Conservation (phyloP, 1,140 invertebrate species). For the Eriocheir sinensis region DNA sequence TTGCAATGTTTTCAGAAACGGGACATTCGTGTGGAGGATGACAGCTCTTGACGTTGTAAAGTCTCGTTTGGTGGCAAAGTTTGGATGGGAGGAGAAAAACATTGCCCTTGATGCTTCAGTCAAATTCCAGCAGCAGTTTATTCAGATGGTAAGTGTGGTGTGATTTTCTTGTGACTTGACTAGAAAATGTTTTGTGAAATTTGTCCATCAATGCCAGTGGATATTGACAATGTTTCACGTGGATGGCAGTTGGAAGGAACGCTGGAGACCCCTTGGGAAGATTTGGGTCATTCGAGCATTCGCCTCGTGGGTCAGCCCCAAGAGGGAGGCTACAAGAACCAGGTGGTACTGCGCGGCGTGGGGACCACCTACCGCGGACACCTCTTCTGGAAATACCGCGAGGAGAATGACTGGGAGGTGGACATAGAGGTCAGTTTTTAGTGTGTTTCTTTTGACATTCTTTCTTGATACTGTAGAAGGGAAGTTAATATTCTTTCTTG, state of each 20-base stretch:
- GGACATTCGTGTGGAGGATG: conserved; percentile 63
- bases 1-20: conserved; percentile 46
- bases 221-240: neutral
- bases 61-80: conserved; percentile 49
- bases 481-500: neutral
- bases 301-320: conserved; percentile 60
- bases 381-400: conserved; percentile 61
- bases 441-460: neutral
- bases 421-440: conserved; percentile 37
- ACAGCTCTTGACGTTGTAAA: conserved; percentile 64
- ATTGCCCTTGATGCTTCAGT: conserved; percentile 57
- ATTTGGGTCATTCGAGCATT: conserved; percentile 54
- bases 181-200: too few relatives aligned
- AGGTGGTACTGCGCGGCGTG: conserved; percentile 49
- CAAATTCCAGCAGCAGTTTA: conserved; percentile 63
- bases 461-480: neutral
- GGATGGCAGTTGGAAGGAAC: conserved; percentile 53
- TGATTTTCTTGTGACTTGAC: too few relatives aligned
- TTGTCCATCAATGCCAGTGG: too few relatives aligned
- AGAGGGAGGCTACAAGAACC: conserved; percentile 66
- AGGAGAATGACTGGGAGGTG: conserved; percentile 65
- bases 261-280: conserved; percentile 71
- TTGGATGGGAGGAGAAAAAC: conserved; percentile 53
- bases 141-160: conserved; percentile 40
- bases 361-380: conserved; percentile 48